Evolutionary conservation across 2,797 vertebrate genomes (phyloP).

Genomic region (Muscicapa comitata): DNA sequence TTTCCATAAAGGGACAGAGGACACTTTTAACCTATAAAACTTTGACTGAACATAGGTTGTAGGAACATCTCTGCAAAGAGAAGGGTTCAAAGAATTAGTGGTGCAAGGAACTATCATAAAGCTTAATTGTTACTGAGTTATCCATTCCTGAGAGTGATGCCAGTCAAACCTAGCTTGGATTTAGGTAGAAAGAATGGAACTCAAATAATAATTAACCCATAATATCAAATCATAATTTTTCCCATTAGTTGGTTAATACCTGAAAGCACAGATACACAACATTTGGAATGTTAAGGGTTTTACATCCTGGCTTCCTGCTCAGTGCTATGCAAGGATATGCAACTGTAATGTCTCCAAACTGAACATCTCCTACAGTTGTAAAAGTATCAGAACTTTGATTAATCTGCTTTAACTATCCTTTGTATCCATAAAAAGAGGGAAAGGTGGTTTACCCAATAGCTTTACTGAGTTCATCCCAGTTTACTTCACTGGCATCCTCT

Average conservation of each 20-base stretch:
- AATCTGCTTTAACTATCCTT: neutral
- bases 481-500: conserved; percentile 77
- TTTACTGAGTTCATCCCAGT: conserved; percentile 81
- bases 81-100: neutral
- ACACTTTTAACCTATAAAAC: conserved; percentile 80
- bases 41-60: conserved; percentile 69
- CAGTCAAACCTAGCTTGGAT: neutral
- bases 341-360: neutral
- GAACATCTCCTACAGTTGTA: neutral
- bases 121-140: neutral
- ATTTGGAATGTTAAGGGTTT: neutral
- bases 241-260: neutral
- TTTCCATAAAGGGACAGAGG: conserved; percentile 79
- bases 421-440: neutral
- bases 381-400: neutral
- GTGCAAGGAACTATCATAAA: neutral
- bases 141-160: neutral
- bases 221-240: neutral
- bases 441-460: conserved; percentile 78
- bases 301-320: neutral
- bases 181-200: neutral
- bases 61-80: conserved; percentile 74
- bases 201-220: neutral
- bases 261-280: neutral
- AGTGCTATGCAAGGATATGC: neutral